These are phyloP conservation scores for Dasyprocta punctata DNA, from an alignment of 2,113 vertebrate genomes.

Conservation along the genomic window DNA sequence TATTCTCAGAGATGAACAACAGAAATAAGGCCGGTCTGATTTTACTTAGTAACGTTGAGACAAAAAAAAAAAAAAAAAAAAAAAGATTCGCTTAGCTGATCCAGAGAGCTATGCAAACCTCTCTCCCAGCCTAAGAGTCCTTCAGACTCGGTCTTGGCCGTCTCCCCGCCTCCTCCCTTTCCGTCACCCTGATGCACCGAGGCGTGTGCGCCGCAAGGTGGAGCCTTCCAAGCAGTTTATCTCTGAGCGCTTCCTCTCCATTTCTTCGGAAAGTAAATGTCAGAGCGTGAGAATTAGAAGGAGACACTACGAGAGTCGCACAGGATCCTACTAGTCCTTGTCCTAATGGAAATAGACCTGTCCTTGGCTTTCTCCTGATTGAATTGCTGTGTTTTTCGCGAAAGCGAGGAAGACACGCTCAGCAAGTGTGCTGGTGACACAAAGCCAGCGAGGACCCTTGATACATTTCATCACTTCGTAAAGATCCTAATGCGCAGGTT, in stretches of 20 bases:
- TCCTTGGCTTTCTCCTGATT: neutral
- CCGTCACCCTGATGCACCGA: neutral
- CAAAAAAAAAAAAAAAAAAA: neutral
- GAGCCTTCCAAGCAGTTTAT: neutral
- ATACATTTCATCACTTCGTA: too few relatives aligned
- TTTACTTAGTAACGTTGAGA: neutral
- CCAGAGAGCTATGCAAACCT: neutral
- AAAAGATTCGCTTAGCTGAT: neutral
- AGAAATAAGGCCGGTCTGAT: neutral
- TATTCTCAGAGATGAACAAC: neutral
- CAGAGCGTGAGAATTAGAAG: neutral
- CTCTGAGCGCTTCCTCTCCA: neutral
- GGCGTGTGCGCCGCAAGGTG: neutral
- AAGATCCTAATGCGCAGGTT: neutral
- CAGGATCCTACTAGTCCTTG: neutral
- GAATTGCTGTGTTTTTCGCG: neutral
- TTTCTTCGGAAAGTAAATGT: neutral
- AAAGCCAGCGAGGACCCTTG: neutral
- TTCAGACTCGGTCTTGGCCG: neutral
- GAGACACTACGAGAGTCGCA: accelerated
- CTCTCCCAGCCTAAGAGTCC: accelerated
- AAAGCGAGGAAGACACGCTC: neutral
- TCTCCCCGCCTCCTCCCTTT: accelerated
- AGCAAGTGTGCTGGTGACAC: neutral
- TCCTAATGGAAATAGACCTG: neutral